A percentile compares a stretch with the other conserved stretches of the same genome.
Conservation (phyloP, 2,888 invertebrate species). For the Stenodera caucasica region DNA sequence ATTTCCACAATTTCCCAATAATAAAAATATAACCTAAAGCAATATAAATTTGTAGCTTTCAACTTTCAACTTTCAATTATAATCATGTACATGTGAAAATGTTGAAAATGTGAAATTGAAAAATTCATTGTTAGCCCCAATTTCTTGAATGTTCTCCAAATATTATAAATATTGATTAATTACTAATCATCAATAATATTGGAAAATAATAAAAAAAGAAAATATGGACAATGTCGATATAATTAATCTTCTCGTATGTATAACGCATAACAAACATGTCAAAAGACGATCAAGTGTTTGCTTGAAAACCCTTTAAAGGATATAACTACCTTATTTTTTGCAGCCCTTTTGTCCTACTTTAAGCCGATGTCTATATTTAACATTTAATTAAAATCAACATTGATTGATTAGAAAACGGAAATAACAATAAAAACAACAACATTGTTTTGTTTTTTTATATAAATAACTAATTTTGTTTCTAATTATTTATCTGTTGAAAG, state of each 20-base stretch:
- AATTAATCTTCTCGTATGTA: constrained; percentile 26
- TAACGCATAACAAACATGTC: constrained; percentile 24
- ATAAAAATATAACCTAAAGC: background rate
- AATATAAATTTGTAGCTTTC: too few relatives aligned
- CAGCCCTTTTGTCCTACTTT: constrained; percentile 12
- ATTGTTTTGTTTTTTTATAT: background rate
- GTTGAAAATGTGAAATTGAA: too few relatives aligned
- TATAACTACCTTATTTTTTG: constrained; percentile 20
- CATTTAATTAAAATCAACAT: constrained; percentile 25
- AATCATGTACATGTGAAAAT: too few relatives aligned
- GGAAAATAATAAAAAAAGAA: constrained; percentile 4
- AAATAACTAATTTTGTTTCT: background rate
- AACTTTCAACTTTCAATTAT: too few relatives aligned
- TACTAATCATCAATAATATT: constrained; percentile 2
- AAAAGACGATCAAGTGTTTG: constrained; percentile 26
- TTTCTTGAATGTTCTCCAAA: background rate
- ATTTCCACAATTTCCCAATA: background rate
- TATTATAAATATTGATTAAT: constrained; percentile 21
- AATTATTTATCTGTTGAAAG: background rate
- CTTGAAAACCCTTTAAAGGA: constrained; percentile 21
- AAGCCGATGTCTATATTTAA: constrained; percentile 19
- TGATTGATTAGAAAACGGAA: constrained; percentile 24
- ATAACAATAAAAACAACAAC: constrained; percentile 11
- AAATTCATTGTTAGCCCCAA: too few relatives aligned
- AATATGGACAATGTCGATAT: constrained; percentile 22